Conservation (phyloP, 2,888 invertebrate genomes). For the Heliconius erato region DNA sequence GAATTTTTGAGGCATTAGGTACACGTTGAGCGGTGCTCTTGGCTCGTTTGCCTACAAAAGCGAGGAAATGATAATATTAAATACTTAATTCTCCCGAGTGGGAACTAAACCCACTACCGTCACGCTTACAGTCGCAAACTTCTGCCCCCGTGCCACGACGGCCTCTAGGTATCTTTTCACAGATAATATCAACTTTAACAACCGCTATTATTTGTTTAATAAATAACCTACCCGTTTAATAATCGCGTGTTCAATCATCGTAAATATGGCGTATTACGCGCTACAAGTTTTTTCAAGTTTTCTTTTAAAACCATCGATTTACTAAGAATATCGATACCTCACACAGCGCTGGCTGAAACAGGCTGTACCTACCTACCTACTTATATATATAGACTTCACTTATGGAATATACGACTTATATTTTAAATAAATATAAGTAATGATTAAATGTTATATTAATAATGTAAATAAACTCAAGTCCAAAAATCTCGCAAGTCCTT, state of each 20-base stretch:
- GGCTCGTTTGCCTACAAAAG: background rate
- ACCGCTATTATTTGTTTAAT: conserved; percentile 47
- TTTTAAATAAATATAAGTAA: too few species aligned
- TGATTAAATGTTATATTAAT: too few species aligned
- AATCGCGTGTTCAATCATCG: conserved; percentile 57
- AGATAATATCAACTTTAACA: background rate
- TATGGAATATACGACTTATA: background rate
- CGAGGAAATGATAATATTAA: background rate
- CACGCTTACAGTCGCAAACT: too few species aligned
- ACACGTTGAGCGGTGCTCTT: background rate
- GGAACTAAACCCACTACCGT: background rate
- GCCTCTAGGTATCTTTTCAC: background rate
- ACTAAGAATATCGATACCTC: conserved; percentile 54
- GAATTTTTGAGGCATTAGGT: background rate
- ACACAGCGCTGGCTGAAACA: conserved; percentile 58
- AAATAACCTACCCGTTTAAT: conserved; percentile 53
- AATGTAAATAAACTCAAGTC: too few species aligned
- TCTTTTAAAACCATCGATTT: conserved; percentile 58
- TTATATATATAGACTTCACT: background rate
- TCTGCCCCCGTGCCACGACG: too few species aligned
- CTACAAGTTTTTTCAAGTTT: conserved; percentile 49
- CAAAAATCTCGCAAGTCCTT: too few species aligned
- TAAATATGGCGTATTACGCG: conserved; percentile 55
- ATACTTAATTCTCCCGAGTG: background rate
- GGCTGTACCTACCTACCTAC: conserved; percentile 9